Base-by-base conservation (phyloP, 1,140 invertebrate genomes). In the Aphelenchoides besseyi region DNA sequence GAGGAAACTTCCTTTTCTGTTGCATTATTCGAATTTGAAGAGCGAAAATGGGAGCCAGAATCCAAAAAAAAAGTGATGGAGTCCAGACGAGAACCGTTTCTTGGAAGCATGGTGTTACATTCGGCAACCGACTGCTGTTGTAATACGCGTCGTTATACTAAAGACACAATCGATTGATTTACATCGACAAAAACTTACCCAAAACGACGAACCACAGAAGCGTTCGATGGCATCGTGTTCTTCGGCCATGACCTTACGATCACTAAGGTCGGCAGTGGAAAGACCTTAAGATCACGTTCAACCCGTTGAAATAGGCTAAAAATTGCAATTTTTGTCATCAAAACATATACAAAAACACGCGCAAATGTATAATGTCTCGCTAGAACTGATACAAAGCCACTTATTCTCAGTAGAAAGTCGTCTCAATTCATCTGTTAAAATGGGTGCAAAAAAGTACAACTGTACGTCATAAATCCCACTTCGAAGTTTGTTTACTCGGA, bases 61-160 rank as follows among this genome's bases (percentile, higher is more conserved):
- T 23, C 28, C 73, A 79, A 8, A 81, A 64, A 36, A 84, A 83
- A n/a, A 74, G 35, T 2, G 62, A 71, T 12, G 81, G 81, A 26
- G 82, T 48, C 75, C 76, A 82, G 26, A 83, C 72, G 23, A 83
- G 74, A 1, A 80, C 57, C 2, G 81, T 83, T 52, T 84, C 74
- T 53, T 81, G 81, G 48, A 84, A 82, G 59, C 81, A 83, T 62
- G 64, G 73, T 0, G 80, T 67, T 3, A 83, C 37, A n/a, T 57
- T 70, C 3, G 81, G 81, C 16, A 83, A 18, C 2, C 1, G 66
- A 32, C 16, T 18, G 23, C 28, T 55, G 48, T 66, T 53, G 32
- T 26, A 36, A 29, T 66, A 37, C 30, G 63, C 12, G 63, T 33
- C 16, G 12, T 66, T 29, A 12, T 64, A 28, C 62, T 29, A 64